These are phyloP conservation scores for Pseudomyrmex cubaensis DNA, from an alignment of 1,140 invertebrate genomes.

Conservation along the genomic window DNA sequence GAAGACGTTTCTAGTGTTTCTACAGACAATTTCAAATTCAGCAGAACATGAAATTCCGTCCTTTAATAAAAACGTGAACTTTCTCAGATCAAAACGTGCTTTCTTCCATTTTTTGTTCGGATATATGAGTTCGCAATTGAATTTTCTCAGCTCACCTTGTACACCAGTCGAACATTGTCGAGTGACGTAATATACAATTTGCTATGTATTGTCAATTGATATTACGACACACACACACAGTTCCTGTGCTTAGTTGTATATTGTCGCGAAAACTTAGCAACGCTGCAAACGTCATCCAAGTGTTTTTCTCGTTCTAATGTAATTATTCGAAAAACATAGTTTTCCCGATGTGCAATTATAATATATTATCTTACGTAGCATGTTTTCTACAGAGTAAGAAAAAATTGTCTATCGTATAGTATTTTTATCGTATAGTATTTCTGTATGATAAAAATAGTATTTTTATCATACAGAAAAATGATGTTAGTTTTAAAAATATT, in stretches of 20 bases:
- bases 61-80: neutral
- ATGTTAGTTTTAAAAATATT: too few relatives aligned
- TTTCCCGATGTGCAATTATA: too few relatives aligned
- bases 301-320: neutral
- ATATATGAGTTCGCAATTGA: neutral
- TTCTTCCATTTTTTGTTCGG: neutral
- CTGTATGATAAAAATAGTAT: too few relatives aligned
- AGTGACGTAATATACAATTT: slow-evolving; percentile 1
- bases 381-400: too few relatives aligned
- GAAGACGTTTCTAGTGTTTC: slow-evolving; percentile 32
- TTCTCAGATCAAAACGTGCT: neutral
- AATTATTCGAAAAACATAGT: neutral
- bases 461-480: neutral
- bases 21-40: slow-evolving; percentile 38
- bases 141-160: neutral
- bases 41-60: neutral
- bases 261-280: neutral
- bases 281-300: slow-evolving; percentile 1
- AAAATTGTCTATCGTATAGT: neutral
- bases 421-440: too few relatives aligned
- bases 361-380: neutral
- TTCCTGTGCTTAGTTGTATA: neutral
- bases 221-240: neutral
- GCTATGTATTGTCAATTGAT: neutral
- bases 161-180: neutral